Base-by-base conservation (phyloP, 2,888 invertebrate species). In the Linyphia triangularis region DNA sequence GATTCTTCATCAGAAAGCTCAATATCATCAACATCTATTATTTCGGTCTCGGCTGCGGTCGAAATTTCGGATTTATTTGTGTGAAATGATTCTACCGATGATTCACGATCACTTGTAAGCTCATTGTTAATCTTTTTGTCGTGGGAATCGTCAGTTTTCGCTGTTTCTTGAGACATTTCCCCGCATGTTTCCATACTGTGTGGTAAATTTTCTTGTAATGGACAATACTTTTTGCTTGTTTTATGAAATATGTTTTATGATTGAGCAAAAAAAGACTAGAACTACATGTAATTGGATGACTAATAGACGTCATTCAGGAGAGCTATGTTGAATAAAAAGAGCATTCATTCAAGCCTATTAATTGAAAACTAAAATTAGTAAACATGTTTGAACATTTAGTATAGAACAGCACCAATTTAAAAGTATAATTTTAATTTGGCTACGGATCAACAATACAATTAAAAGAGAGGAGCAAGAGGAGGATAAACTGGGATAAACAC, bases 1-100 rank as follows among this genome's bases (percentile, higher is more conserved):
- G 88, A 88, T 70, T 88, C 88, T 33, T 88, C 88, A 24, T 88
- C 88, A 19, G 88, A 88, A 43, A 88, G 75, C 37, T 88, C 88
- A 37, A 88, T 82, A 24, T 88, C 82, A 69, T 88, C 88, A 26
- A 88, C 75, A 59, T 88, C 82, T 43, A 88, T 82, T 37, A 88
- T 43, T 82, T 88, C 88, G 79, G 85, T 72, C 57, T 79, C 85
- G 72, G 85, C 69, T 4, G 85, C 51, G 33, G 37, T 86, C 79
- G 85, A 86, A 73, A 77, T 26, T 65, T 86, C 85, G 30, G 85
- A 86, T 73, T 79, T 79, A 70, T 86, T 86, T 10, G 85, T 86
- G 43, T 86, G 72, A 79, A 86, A 86, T 7, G 85, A 86, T 57
- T 86, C 85, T 26, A 86, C 63, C 16, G 85, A 86, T 24, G 85